These are phyloP conservation scores for Tapirus terrestris DNA, from an alignment of 2,113 vertebrate species.

Conservation along the genomic window DNA sequence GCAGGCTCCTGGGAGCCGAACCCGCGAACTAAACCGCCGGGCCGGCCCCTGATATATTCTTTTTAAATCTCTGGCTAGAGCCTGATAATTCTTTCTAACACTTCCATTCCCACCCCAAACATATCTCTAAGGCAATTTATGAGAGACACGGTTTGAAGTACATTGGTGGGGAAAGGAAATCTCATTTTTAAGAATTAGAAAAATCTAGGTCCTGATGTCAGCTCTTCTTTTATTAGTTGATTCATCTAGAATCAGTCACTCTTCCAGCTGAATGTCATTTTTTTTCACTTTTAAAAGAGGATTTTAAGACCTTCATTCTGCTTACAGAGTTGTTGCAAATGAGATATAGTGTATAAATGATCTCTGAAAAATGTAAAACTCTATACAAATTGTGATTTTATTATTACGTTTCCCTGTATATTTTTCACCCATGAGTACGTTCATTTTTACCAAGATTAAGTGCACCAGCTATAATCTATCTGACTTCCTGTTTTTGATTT, in stretches of 20 bases:
- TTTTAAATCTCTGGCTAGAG: not conserved
- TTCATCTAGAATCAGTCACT: not conserved
- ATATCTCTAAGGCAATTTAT: not conserved
- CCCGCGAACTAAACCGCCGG: too few species aligned
- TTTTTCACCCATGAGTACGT: not conserved
- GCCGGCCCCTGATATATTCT: not conserved
- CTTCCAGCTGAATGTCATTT: not conserved
- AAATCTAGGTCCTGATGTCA: not conserved
- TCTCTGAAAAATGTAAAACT: not conserved
- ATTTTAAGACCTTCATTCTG: not conserved
- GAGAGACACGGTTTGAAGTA: not conserved
- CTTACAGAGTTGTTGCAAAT: not conserved
- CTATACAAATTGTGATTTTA: not conserved
- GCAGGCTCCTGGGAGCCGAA: too few species aligned
- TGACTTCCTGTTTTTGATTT: constrained; percentile 55
- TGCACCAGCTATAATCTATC: not conserved
- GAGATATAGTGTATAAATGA: not conserved
- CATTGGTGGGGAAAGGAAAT: not conserved
- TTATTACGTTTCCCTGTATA: not conserved
- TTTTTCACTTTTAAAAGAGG: not conserved
- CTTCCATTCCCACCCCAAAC: not conserved
- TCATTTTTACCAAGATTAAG: constrained; percentile 59
- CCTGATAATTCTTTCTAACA: not conserved
- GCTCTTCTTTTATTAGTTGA: not conserved
- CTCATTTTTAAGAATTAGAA: not conserved